Evolutionary conservation across 2,797 vertebrate genomes (phyloP), one percentile per base, ranked within the genome.

Genomic region (Furcifer pardalis): DNA sequence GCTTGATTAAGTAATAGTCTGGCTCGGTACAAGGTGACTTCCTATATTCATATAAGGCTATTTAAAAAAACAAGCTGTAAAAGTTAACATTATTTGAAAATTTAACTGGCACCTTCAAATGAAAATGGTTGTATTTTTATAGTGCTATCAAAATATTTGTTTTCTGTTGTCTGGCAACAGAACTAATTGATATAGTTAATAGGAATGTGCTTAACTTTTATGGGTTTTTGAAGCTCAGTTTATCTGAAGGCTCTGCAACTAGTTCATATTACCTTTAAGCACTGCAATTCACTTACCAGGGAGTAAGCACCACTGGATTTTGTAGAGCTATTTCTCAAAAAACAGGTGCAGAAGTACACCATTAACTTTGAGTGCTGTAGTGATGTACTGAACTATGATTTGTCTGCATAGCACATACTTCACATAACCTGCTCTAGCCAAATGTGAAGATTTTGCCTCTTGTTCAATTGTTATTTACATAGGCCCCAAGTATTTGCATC

Each of bases 321-420:
- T 32, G 35, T 69, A 21, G 37, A 9, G 19, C 42, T 71, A 25
- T 37, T 73, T 73, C 15, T 73, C 25, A 44, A 13, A 30, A 73
- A 13, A 12, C 25, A 46, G 30, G 21, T 13, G 46, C 30, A 49
- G 42, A 27, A 12, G 46, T 27, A 13, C 44, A 56, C 71, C 5
- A 2, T 30, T 30, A 73, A 8, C 21, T n/a, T 30, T 3, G 17
- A 15, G 7, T 35, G 46, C 35, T 63, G 52, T 65, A 35, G 3
- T 74, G 17, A 82, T 85, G 72, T 84, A 83, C 73, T 87, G 27
- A 91, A 84, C 37, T 46, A 35, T 12, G 44, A 35, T 46, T 27
- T 60, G 23, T 1, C 19, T 60, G 17, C 17, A 59, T 44, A 25
- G 6, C 44, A 30, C 21, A 27, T 37, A 37, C 2, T 23, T 60